phyloP scores from a whole-genome alignment of 2,113 vertebrate genomes.

The Butorides virescens region DNA sequence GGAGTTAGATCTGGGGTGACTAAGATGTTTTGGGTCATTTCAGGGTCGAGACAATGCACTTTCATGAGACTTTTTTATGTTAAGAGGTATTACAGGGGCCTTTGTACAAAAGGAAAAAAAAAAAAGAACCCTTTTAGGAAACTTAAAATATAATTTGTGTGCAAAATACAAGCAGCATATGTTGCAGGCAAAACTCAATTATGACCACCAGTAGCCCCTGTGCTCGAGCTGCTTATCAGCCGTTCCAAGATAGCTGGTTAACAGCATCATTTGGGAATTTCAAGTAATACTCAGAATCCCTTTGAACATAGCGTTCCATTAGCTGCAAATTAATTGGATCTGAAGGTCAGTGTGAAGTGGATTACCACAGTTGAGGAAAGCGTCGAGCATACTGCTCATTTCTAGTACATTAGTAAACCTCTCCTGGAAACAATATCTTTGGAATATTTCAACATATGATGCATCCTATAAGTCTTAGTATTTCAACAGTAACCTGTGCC shows the following conservation, averaged over 20 bases:
- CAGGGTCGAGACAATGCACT: not conserved
- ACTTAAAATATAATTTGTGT: not conserved
- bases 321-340: conserved; percentile 42
- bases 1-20: not conserved
- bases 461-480: not conserved
- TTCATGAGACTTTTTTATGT: not conserved
- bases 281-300: conserved; percentile 33
- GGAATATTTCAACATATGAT: not conserved
- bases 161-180: not conserved
- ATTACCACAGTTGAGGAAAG: not conserved
- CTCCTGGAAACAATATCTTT: not conserved
- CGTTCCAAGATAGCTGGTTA: not conserved
- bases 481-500: not conserved
- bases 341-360: conserved; percentile 34
- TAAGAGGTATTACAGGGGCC: not conserved
- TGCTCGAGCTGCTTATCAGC: not conserved
- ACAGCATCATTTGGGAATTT: not conserved
- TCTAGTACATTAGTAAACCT: not conserved
- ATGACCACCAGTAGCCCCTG: not conserved
- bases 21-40: not conserved
- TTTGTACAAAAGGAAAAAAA: not conserved
- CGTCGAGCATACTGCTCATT: not conserved
- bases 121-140: not conserved
- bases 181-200: not conserved
- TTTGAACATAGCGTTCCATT: conserved; percentile 42